Evolutionary conservation across 92 coral and sea anemone genomes (phyloP).

Genomic region (Epizoanthus ramosus): DNA sequence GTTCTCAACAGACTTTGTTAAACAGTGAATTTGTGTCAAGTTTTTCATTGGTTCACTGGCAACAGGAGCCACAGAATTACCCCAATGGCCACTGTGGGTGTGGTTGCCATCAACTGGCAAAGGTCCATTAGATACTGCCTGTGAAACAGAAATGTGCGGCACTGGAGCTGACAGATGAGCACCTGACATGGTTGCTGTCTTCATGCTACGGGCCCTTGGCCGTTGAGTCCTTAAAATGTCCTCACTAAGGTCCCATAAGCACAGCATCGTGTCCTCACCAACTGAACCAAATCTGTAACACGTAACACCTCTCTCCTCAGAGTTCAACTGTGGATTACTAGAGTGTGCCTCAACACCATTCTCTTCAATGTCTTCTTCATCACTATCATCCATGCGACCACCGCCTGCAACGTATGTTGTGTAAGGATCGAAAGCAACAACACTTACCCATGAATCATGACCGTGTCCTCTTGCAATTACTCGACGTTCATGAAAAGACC

Average conservation of each 20-base stretch:
- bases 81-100: conserved; percentile 49
- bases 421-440: conserved; percentile 97
- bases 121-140: conserved; percentile 90
- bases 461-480: conserved; percentile 96
- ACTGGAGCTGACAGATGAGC: conserved; percentile 49
- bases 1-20: conserved; percentile 90
- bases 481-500: conserved; percentile 89
- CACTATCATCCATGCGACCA: conserved; percentile 95
- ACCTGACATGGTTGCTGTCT: conserved; percentile 43
- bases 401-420: conserved; percentile 86
- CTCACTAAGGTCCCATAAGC: conserved; percentile 96
- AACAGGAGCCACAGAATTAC: conserved; percentile 72
- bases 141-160: conserved; percentile 53
- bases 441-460: conserved; percentile 96
- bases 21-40: conserved; percentile 89
- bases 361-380: conserved; percentile 88
- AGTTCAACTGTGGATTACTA: conserved; percentile 57
- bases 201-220: conserved; percentile 84
- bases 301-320: conserved; percentile 72
- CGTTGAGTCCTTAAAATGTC: conserved; percentile 90
- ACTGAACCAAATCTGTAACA: conserved; percentile 97
- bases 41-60: conserved; percentile 68
- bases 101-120: conserved; percentile 72
- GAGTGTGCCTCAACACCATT: conserved; percentile 65
- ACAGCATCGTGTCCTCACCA: conserved; percentile 92